Evolutionary conservation across 2,888 invertebrate genomes (phyloP), one percentile per base, ranked within the genome.

Genomic region (Clostera curtula): DNA sequence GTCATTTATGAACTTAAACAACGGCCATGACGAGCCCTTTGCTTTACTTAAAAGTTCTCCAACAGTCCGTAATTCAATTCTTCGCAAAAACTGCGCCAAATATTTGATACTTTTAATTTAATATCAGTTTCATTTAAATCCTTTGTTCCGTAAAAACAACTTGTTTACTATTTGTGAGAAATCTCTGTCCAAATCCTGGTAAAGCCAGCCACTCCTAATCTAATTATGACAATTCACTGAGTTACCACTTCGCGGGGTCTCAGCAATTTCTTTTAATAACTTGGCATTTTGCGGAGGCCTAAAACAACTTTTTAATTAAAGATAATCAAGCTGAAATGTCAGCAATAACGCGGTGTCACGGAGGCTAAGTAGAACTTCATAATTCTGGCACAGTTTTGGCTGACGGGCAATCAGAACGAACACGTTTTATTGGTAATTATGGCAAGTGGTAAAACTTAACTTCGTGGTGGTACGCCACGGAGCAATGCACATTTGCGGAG

Each of bases 241-340:
- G 67, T 68, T 67, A 64, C 65, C 67, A 70, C 63, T 71, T 69
- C 54, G 56, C 58, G 57, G 56, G 60, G 57, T 58, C 65, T 56
- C 60, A 56, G 64, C 62, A 69, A 69, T 69, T 75, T 77, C 69
- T 75, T 76, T 76, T 71, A 70, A 73, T 72, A 74, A 70, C 68
- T 73, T 65, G 56, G 52, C 68, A 63, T 69, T 73, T 69, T 47
- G 58, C 49, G 64, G 65, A 60, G 56, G 61, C 59, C 64, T 70
- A 61, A 70, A 71, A 70, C 68, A 77, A 76, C 73, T 76, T 77
- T 79, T 76, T 76, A 75, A 77, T 75, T 76, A 76, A 76, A 71
- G 69, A 74, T 76, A 74, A 77, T 74, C 69, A 73, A 65, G 54
- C 61, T 61, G 59, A 70, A 76, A 69, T 62, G 68, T 68, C 65